Evolutionary conservation across 2,888 invertebrate genomes (phyloP), one percentile per base, ranked within the genome.

Genomic region (Parthenolecanium corni): DNA sequence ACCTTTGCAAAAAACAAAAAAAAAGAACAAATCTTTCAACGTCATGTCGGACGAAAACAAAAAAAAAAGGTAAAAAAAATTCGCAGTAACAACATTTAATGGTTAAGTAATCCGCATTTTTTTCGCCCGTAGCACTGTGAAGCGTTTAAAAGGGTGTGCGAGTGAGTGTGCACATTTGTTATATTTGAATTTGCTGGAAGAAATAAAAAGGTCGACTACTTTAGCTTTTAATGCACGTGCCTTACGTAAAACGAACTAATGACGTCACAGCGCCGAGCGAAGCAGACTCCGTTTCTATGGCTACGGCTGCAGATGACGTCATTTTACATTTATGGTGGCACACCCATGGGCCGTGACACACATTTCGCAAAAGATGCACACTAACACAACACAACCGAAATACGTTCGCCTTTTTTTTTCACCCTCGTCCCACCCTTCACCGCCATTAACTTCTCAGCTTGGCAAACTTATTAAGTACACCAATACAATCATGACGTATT

Each of bases 341-440:
- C 61, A 61, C 61, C 61, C 51, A 51, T 61, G 61, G 61, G 51
- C 51, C 61, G 61, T 61, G 61, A 61, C 61, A 61, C 61, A 61
- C 51, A 61, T 61, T 61, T 49, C 31, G 61, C 54, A 54, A 42
- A 54, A 54, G 40, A 54, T 54, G 54, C 54, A 54, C 54, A 54
- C 54, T 20, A 54, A 54, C 54, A 54, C 12, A 54, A 54, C 54
- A 54, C 54, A 54, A 54, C 40, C 40, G 23, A 54, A 42, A 21
- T 42, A 54, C 31, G 31, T 31, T 31, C 31, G 31, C 9, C 31
- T 31, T 31, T 31, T n/a, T n/a, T 31, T 31, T 31, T 31, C 31
- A 31, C 31, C 31, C 31, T 31, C 31, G 9, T 9, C 31, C 31
- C 5, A 4, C 31, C 31, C 31, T 31, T 31, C 31, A 9, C n/a